phyloP scores from a whole-genome alignment of 2,113 vertebrate genomes.

The Oreochromis aureus region DNA sequence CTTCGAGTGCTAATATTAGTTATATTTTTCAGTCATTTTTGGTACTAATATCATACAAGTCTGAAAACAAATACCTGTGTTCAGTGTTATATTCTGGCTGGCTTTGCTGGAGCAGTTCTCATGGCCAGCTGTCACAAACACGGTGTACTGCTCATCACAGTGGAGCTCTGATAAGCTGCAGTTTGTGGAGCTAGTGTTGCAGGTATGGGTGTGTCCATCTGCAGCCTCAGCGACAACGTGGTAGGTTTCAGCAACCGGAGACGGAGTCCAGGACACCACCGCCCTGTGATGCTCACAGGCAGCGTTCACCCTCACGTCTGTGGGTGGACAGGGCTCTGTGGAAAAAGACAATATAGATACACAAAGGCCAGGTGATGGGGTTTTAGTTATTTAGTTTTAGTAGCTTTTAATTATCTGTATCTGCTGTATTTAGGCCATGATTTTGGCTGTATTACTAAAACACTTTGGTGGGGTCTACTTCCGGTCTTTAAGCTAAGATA shows the following conservation, averaged over 20 bases:
- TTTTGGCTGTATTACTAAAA: neutral
- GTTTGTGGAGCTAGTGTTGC: constrained; percentile 45
- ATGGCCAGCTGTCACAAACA: constrained; percentile 48
- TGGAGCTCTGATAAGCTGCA: constrained; percentile 52
- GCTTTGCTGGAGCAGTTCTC: constrained; percentile 60
- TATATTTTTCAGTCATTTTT: neutral
- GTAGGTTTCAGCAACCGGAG: constrained; percentile 53
- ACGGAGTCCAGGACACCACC: constrained; percentile 57
- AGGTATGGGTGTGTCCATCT: constrained; percentile 32
- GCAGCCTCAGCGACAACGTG: constrained; percentile 3
- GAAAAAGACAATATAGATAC: neutral
- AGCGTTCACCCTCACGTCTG: neutral
- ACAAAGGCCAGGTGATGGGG: neutral
- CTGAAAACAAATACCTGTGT: constrained; percentile 43
- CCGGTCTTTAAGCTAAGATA: neutral
- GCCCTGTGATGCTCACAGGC: constrained; percentile 44
- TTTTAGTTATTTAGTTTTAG: neutral
- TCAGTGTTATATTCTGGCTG: constrained; percentile 35
- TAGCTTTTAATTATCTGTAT: neutral
- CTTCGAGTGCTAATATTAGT: neutral
- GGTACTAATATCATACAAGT: neutral
- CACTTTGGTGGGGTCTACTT: neutral
- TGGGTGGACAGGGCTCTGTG: constrained; percentile 62
- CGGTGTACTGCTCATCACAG: constrained; percentile 58
- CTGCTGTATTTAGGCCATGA: neutral